Evolutionary conservation across 2,113 vertebrate genomes (phyloP).

Genomic region (Halichoerus grypus): DNA sequence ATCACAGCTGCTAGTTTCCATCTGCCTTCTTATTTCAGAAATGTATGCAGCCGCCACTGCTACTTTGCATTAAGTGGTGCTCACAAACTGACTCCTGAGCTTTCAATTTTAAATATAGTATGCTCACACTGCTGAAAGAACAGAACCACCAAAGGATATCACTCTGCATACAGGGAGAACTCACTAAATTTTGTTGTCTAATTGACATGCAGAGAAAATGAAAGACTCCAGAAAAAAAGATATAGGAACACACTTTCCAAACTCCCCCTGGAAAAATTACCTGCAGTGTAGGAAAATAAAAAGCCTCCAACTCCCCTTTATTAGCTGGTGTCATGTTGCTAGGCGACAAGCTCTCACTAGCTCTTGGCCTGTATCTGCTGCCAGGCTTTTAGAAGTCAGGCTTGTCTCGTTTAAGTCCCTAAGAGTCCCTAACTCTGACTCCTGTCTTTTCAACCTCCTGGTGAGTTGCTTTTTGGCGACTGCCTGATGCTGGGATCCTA

Average conservation of each 20-base stretch:
- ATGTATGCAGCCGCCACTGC: not conserved
- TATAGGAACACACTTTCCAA: constrained; percentile 39
- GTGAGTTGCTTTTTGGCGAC: not conserved
- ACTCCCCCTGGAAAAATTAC: constrained; percentile 71
- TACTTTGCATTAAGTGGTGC: constrained; percentile 64
- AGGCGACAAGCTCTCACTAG: constrained; percentile 62
- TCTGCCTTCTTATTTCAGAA: constrained; percentile 68
- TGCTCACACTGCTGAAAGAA: not conserved
- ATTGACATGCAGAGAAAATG: constrained; percentile 30
- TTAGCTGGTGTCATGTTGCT: constrained; percentile 73
- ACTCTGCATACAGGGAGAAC: not conserved
- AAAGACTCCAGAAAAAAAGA: constrained; percentile 53
- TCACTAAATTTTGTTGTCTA: constrained; percentile 22
- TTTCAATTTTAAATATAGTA: constrained; percentile 59
- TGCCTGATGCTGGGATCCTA: not conserved
- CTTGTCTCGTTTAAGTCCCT: not conserved
- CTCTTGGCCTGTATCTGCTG: constrained; percentile 19
- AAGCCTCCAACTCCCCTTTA: constrained; percentile 63
- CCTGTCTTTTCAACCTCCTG: constrained; percentile 49
- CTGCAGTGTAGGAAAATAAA: constrained; percentile 74
- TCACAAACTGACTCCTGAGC: constrained; percentile 17
- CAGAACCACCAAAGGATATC: not conserved
- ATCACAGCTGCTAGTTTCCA: constrained; percentile 31
- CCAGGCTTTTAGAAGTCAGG: constrained; percentile 43
- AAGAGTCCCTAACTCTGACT: constrained; percentile 54